Base-by-base conservation (phyloP, 2,888 invertebrate species). In the Aquatica leii region DNA sequence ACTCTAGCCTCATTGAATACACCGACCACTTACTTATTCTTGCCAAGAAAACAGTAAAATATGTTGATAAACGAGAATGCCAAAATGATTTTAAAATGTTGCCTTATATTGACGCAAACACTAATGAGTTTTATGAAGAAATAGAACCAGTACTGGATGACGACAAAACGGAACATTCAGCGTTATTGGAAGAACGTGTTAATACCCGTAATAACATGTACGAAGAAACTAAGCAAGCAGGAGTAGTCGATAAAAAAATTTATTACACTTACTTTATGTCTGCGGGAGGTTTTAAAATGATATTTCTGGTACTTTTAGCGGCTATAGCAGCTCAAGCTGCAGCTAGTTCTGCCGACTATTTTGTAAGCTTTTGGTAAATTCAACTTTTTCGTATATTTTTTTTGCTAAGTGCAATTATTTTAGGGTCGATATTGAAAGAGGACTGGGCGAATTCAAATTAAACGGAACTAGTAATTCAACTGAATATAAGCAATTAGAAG, bases 11-110 rank as follows among this genome's bases (percentile, higher is more conserved):
- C 63, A 76, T 86, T 8, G 80, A 81, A 51, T 71, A 80, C 43
- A 81, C 82, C 4, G 78, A 82, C 62, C 76, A 85, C 82, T 84
- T 86, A 46, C 74, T 88, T n/a, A 78, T 88, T 48, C 71, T 86
- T 48, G 84, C 84, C 72, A 84, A 84, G 71, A 86, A 86, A 0
- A 65, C 81, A 0, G 83, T 86, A 70, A 83, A 84, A 0, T 84
- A 87, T 0, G n/a, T n/a, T n/a, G n/a, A n/a, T n/a, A n/a, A n/a
- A n/a, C 87, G 87, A 1, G 88, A 88, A 50, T 86, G 88, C 59
- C 92, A 51, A 12, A 31, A 49, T 5, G 15, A 31, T 17, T 46
- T 63, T 9, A 48, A 41, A 21, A 6, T 58, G 14, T 58, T 24
- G 40, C 11, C 5, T 24, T 6, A 5, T 20, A 11, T n/a, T n/a